Base-by-base conservation (phyloP, 2,113 vertebrate genomes). In the Peromyscus californicus region DNA sequence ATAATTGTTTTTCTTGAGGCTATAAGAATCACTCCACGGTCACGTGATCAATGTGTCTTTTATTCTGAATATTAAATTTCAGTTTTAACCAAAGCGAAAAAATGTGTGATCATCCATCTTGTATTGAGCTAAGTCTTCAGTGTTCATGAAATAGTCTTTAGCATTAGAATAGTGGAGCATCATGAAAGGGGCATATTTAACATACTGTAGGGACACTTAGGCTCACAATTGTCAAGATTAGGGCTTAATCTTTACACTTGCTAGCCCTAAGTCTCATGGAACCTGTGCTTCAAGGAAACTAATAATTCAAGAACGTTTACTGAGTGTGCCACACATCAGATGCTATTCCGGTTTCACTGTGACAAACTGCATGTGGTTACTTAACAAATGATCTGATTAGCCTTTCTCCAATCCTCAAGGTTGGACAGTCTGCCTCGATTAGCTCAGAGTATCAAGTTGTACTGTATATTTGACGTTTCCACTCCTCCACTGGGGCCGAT, bases 1-100 rank as follows among this genome's bases (percentile, higher is more conserved):
- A 9, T 24, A 57, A 51, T 1, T 80, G 1, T 63, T 79, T 94
- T 80, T 74, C 59, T 42, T 85, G n/a, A 67, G 69, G 11, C 12
- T 72, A 26, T 65, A 91, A 54, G 36, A 95, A 57, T 65, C 59
- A 48, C 65, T 87, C n/a, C 16, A 29, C 2, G 61, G 42, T 65
- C 26, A 92, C 31, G 79, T 80, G 59, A 24, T 92, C 48, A 70
- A 4, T 45, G 5, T 95, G 67, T 63, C 65, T 93, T 96, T 95
- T 69, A 7, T 63, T 92, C 65, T 59, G 15, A 33, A 82, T 76
- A 54, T 33, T 80, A 76, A 91, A 69, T 80, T 90, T 74, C 24
- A 29, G 16, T 88, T 89, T 82, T 94, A 90, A 57, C 36, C 42
- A 57, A 79, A 95, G 3, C 39, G 33, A 75, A 0, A 74, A 88